Base-by-base conservation (phyloP, 2,888 invertebrate species). In the Catocala nupta region DNA sequence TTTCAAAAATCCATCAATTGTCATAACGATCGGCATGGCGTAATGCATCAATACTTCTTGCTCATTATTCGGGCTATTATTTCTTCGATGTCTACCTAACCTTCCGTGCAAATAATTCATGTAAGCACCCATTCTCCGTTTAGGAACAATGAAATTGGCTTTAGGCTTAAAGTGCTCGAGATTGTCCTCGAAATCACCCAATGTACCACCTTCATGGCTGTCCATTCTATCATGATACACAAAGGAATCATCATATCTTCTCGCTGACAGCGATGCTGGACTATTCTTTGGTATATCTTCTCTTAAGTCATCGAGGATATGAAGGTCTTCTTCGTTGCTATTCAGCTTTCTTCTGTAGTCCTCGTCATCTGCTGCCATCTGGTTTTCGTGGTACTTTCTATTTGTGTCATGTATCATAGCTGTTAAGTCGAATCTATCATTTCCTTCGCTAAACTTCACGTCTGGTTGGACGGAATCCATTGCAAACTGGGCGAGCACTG, bases 391-490 rank as follows among this genome's bases (percentile, higher is more conserved):
- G 34, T 59, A 63, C 8, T 59, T 55, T 48, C 67, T 67, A n/a
- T 81, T 84, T 42, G 83, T 83, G 0, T 81, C 79, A 0, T 66
- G 36, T 0, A 90, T 70, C 25, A 92, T 66, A 2, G 75, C 61
- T 0, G 78, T 60, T 0, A 92, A 16, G 62, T 92, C 90, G 45
- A 83, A 92, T 1, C 92, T 78, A 42, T 91, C 88, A 63, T 90
- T 92, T 1, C 75, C 51, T 0, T 82, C 86, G 0, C 78, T 84
- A 48, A 89, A 92, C 0, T 73, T 84, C 0, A 92, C 77, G 55
- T 92, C 92, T 0, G 92, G 87, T 33, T 58, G 81, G 55, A 88
- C 44, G 0, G 59, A 43, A 5, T 75, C 70, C 0, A 77, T 25
- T 0, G 61, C 58, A 57, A 78, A 82, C 52, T 90, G 88, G 0